A percentile compares a stretch with the other conserved stretches of the same genome.
These are phyloP conservation scores for Enteromius argenteus DNA, from an alignment of 2,797 vertebrate species.

Conservation along the genomic window DNA sequence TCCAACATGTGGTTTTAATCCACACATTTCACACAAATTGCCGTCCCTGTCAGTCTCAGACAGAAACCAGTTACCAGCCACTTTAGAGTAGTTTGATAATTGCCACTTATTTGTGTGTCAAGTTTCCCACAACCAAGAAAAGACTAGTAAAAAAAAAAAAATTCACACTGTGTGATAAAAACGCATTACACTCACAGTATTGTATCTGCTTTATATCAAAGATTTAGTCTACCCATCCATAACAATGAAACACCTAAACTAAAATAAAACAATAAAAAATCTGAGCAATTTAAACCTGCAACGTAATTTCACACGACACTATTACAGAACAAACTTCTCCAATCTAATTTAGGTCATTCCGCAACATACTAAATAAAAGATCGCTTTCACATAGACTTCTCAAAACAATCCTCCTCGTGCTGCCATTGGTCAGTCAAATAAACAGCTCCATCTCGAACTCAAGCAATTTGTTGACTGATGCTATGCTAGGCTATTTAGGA, in stretches of 20 bases:
- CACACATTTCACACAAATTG: slow-evolving; percentile 70
- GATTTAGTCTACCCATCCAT: slow-evolving; percentile 5
- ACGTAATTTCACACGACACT: background rate
- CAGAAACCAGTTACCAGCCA: slow-evolving; percentile 66
- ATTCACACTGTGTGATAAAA: slow-evolving; percentile 50
- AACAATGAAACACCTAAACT: background rate
- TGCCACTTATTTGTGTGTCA: slow-evolving; percentile 68
- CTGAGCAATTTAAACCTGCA: background rate
- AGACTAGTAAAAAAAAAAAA: slow-evolving; percentile 26
- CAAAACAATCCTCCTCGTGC: background rate
- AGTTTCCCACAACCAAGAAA: slow-evolving; percentile 56
- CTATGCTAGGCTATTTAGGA: background rate
- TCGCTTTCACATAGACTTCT: background rate
- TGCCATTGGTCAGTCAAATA: slow-evolving; percentile 8
- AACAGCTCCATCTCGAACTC: background rate
- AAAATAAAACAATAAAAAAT: slow-evolving; percentile 6
- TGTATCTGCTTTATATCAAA: slow-evolving; percentile 22
- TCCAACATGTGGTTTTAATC: slow-evolving; percentile 77
- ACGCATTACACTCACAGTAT: background rate
- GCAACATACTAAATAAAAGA: background rate
- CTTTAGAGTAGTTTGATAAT: slow-evolving; percentile 70
- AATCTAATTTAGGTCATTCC: background rate
- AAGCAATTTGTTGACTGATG: background rate
- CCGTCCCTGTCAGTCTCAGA: slow-evolving; percentile 69
- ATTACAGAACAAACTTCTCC: background rate